phyloP scores from a whole-genome alignment of 2,113 vertebrate genomes.

The Nicator chloris region DNA sequence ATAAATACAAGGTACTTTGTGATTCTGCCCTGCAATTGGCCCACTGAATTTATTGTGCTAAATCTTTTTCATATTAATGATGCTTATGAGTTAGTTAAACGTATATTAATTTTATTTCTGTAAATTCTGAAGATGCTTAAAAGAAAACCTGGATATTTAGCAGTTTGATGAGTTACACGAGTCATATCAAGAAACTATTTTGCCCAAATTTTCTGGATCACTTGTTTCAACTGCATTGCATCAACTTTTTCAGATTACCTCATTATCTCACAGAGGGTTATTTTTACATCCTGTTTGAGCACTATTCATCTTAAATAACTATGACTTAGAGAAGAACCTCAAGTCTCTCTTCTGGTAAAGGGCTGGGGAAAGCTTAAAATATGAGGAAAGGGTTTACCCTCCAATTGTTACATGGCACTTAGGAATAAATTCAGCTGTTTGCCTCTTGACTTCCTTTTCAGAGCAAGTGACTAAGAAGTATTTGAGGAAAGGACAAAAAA shows the following conservation, averaged over 20 bases:
- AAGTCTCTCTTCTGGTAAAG: background rate
- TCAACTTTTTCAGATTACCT: conserved; percentile 9
- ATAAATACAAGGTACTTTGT: background rate
- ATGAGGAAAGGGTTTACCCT: background rate
- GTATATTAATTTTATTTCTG: background rate
- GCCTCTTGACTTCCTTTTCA: conserved; percentile 2
- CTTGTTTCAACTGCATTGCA: conserved; percentile 12
- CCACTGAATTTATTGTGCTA: background rate
- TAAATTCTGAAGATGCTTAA: background rate
- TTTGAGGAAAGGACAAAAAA: background rate
- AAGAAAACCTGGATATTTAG: background rate
- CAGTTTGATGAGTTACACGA: background rate
- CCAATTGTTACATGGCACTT: background rate
- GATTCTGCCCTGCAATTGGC: background rate
- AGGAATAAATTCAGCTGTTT: conserved; percentile 34
- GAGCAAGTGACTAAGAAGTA: background rate
- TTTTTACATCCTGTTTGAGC: conserved; percentile 22
- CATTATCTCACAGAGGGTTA: background rate
- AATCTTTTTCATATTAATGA: background rate
- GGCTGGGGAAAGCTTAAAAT: background rate
- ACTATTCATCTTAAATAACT: conserved; percentile 32
- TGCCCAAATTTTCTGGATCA: conserved; percentile 22
- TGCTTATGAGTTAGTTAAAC: background rate
- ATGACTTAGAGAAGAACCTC: conserved; percentile 17
- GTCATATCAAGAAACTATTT: conserved; percentile 11